Evolutionary conservation across 1,140 invertebrate species (phyloP).

Genomic region (Metaphire vulgaris): DNA sequence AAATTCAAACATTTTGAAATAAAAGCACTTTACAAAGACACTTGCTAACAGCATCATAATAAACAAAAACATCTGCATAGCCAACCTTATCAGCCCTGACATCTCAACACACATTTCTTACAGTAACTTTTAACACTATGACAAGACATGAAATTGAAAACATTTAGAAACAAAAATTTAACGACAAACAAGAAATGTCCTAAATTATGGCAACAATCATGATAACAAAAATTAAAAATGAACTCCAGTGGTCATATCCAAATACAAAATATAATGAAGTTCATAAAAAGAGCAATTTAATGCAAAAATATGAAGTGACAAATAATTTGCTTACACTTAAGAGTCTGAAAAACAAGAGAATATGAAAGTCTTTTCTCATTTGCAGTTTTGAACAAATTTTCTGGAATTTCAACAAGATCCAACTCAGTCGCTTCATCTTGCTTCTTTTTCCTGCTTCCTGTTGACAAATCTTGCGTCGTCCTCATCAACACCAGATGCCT

Average conservation of each 20-base stretch:
- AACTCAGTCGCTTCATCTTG: too few species aligned
- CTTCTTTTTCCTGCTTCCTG: too few species aligned
- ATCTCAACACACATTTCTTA: not conserved
- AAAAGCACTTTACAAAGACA: too few species aligned
- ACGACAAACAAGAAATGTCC: not conserved
- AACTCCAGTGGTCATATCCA: not conserved
- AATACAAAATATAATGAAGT: too few species aligned
- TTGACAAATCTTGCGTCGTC: too few species aligned
- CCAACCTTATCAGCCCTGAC: not conserved
- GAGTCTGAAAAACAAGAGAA: slow-evolving; percentile 39
- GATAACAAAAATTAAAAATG: not conserved
- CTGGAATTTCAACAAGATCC: too few species aligned
- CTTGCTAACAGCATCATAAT: too few species aligned
- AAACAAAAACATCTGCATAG: not conserved
- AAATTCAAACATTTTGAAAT: not conserved
- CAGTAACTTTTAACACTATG: not conserved
- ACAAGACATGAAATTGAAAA: not conserved
- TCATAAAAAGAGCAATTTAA: too few species aligned
- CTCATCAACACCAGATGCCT: too few species aligned
- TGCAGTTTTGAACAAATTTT: slow-evolving; percentile 26
- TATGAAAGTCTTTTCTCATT: slow-evolving; percentile 39
- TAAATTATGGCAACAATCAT: not conserved
- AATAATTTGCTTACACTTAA: slow-evolving; percentile 44
- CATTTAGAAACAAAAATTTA: not conserved
- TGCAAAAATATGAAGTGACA: slow-evolving; percentile 14